Evolutionary conservation across 2,888 invertebrate genomes (phyloP), one percentile per base, ranked within the genome.

Genomic region (Drosophila aldrichi): DNA sequence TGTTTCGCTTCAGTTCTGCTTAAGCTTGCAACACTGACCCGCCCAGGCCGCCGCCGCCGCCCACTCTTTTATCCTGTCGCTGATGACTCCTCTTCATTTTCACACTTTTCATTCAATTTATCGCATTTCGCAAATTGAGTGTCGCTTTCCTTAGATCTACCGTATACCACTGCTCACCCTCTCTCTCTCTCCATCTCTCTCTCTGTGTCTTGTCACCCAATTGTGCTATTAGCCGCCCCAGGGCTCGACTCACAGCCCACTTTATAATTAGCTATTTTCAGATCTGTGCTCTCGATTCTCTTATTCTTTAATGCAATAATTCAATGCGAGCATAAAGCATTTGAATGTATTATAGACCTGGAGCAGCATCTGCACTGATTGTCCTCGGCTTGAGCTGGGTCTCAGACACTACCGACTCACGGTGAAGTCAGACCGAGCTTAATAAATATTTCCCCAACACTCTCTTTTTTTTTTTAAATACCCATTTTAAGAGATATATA

Each of bases 31-130:
- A 49, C 57, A 52, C 65, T 74, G 32, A 57, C 18, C 25, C 49
- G 40, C 40, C 40, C 36, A 36, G 1, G 14, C 4, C 4, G 18
- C 58, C 43, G 14, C 4, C 4, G 18, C 58, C 43, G 7, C 4
- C 22, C 29, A 38, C 9, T 22, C 12, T 22, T 22, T 54, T 54
- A 29, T 55, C 18, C 44, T 55, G 51, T 18, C 12, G 68, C 67
- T 85, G 89, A 87, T 87, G 85, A 84, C 77, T 85, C 76, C 86
- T 74, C 89, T 86, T 86, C 86, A 89, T 86, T 89, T 86, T 89
- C 86, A 88, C 86, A 86, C 86, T 88, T 86, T 86, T 86, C 89
- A 86, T 86, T 86, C 88, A 89, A 86, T 86, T 86, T 86, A 85
- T 89, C 78, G 86, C 85, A 86, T 86, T 89, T 89, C 58, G 71